Base-by-base conservation (phyloP, 1,140 invertebrate species). In the Thrips palmi region DNA sequence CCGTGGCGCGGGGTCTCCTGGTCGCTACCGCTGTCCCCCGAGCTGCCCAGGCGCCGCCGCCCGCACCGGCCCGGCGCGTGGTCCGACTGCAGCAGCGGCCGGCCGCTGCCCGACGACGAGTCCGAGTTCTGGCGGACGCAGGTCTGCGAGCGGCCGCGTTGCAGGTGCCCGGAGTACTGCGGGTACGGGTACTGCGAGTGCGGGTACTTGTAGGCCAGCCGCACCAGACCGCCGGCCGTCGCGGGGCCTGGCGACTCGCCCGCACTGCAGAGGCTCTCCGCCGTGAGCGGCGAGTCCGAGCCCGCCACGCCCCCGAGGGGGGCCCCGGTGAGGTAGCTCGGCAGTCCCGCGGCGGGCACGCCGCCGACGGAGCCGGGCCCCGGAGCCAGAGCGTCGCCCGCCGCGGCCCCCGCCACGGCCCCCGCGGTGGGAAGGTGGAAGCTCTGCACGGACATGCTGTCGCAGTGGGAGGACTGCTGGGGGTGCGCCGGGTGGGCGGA, bases 101-200 rank as follows among this genome's bases (percentile, higher is more conserved):
- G 47, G 3, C 49, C 48, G 28, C 48, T 50, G 29, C 46, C 45
- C 19, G 47, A 42, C 2, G 51, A 53, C 0, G 49, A 52, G 24
- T 53, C 51, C 4, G 48, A 50, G 35, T 49, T 53, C 42, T 53
- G 51, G 5, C 51, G 44, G n/a, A 51, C 42, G 31, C 51, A 53
- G 1, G 49, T 45, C 34, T 47, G 44, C 25, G 48, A 51, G n/a
- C n/a, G n/a, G n/a, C n/a, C n/a, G n/a, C n/a, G n/a, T n/a, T n/a
- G n/a, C n/a, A n/a, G n/a, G n/a, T n/a, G n/a, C n/a, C n/a, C n/a
- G n/a, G n/a, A n/a, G n/a, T n/a, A n/a, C n/a, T n/a, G n/a, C n/a
- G n/a, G n/a, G n/a, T n/a, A n/a, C n/a, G n/a, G n/a, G n/a, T n/a
- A n/a, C n/a, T n/a, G n/a, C n/a, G n/a, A n/a, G n/a, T n/a, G n/a